Evolutionary conservation across 2,888 invertebrate genomes (phyloP), one percentile per base, ranked within the genome.

Genomic region (Philereme vetulata): DNA sequence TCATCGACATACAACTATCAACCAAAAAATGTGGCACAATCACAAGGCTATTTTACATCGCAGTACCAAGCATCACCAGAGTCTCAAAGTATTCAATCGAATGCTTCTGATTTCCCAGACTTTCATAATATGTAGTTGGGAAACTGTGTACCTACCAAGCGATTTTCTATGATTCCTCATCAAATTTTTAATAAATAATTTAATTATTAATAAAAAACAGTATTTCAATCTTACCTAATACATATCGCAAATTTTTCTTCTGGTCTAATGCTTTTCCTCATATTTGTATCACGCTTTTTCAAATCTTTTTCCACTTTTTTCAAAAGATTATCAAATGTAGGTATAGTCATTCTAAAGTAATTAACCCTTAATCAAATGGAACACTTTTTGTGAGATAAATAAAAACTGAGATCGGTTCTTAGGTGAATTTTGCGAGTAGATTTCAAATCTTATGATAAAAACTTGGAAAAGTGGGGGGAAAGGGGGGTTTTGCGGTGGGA

Each of bases 201-300:
- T 56, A 62, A 56, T 62, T 64, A 62, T 8, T 66, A 63, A 66
- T 65, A 56, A 63, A 65, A 65, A 44, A 61, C 61, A 58, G 66
- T 59, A 53, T 59, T 59, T 59, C 55, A 60, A 60, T 66, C 65
- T 66, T 66, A 67, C 67, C 67, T 70, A 64, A 70, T 55, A 67
- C 62, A 62, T 67, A 65, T 66, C 53, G 67, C 67, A 62, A 70
- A 66, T 61, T 66, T 70, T 70, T 70, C 67, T 66, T 66, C 67
- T 56, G 67, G 67, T 59, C 52, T 62, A 56, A 70, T 70, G 62
- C 64, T 64, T 66, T 67, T 66, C 59, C 70, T 67, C 65, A 67
- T 66, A 65, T 65, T 65, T 66, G 70, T 70, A 67, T 70, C 69
- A 56, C 59, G 67, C 56, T 68, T 66, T 64, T 66, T 65, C 56